A percentile compares a stretch with the other conserved stretches of the same genome.
phyloP scores from a whole-genome alignment of 1,140 invertebrate genomes.

The Hydropsyche tenuis region DNA sequence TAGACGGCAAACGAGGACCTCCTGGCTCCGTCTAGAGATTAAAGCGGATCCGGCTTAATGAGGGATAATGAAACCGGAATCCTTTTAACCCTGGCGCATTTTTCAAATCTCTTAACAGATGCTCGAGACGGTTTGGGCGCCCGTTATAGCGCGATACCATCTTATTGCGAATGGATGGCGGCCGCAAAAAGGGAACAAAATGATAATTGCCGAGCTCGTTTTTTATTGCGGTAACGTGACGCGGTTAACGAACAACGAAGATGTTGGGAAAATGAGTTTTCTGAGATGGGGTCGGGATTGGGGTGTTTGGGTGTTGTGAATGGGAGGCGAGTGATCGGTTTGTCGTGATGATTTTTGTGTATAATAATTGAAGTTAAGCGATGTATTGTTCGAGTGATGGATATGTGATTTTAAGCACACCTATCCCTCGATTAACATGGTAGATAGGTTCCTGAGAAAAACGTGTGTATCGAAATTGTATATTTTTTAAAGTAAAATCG shows the following conservation, averaged over 20 bases:
- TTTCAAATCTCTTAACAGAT: slow-evolving; percentile 23
- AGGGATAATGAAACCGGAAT: slow-evolving; percentile 19
- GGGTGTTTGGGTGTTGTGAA: too few relatives aligned
- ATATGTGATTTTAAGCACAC: too few relatives aligned
- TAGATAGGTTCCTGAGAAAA: too few relatives aligned
- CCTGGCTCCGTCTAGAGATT: too few relatives aligned
- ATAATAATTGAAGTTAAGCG: too few relatives aligned
- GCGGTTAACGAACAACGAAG: slow-evolving; percentile 25
- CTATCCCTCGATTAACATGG: too few relatives aligned
- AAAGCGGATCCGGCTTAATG: background rate
- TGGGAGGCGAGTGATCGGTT: too few relatives aligned
- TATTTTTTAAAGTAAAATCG: too few relatives aligned
- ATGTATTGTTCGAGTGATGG: too few relatives aligned
- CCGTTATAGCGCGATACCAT: slow-evolving; percentile 11
- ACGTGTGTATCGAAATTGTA: too few relatives aligned
- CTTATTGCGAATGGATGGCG: slow-evolving; percentile 19
- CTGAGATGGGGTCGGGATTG: background rate
- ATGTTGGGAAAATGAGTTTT: slow-evolving; percentile 10
- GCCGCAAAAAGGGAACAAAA: slow-evolving; percentile 37
- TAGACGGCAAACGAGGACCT: too few relatives aligned
- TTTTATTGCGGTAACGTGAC: slow-evolving; percentile 48
- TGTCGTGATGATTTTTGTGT: background rate
- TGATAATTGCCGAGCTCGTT: slow-evolving; percentile 47
- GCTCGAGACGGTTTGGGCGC: slow-evolving; percentile 17
- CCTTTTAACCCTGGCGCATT: slow-evolving; percentile 4